Evolutionary conservation across 2,888 invertebrate species (phyloP).

Genomic region (Cylloceria caligata): DNA sequence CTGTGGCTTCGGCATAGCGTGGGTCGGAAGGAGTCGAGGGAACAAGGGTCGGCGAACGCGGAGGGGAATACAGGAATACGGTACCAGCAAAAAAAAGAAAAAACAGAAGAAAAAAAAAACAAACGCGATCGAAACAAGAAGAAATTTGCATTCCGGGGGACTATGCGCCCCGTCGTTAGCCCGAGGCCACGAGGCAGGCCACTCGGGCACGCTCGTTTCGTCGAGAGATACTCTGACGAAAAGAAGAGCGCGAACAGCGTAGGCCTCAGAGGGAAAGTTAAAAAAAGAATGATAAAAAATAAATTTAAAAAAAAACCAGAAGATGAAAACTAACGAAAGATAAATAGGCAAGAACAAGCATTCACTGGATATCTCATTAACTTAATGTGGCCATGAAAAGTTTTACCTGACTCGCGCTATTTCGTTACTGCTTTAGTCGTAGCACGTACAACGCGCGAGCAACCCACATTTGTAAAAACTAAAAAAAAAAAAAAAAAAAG

Average conservation of each 20-base stretch:
- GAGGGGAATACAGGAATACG: not conserved
- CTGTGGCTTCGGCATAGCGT: slow-evolving; percentile 1
- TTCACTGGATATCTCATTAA: slow-evolving; percentile 47
- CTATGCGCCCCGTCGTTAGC: slow-evolving; percentile 54
- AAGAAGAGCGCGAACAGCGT: slow-evolving; percentile 9
- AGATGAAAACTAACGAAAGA: slow-evolving; percentile 20
- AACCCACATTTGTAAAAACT: not conserved
- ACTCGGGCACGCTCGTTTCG: slow-evolving; percentile 47
- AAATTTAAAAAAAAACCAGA: slow-evolving; percentile 36
- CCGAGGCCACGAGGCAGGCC: slow-evolving; percentile 58
- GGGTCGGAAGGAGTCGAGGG: slow-evolving; percentile 20
- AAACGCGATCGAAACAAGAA: slow-evolving; percentile 55
- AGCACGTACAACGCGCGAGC: not conserved
- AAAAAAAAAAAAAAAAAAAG: slow-evolving; percentile 8
- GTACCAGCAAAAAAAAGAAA: slow-evolving; percentile 25
- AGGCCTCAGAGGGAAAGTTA: slow-evolving; percentile 42
- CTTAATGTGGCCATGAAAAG: slow-evolving; percentile 63
- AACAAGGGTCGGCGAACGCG: slow-evolving; percentile 1
- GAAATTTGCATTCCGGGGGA: slow-evolving; percentile 69
- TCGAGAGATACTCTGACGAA: slow-evolving; percentile 19
- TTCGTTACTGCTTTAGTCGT: slow-evolving; percentile 13
- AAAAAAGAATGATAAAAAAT: too few species aligned
- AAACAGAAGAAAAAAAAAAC: slow-evolving; percentile 32
- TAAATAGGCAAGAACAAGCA: slow-evolving; percentile 41
- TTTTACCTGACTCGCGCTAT: slow-evolving; percentile 34